Conservation (phyloP, 2,113 vertebrate genomes). For the Petaurus breviceps region DNA sequence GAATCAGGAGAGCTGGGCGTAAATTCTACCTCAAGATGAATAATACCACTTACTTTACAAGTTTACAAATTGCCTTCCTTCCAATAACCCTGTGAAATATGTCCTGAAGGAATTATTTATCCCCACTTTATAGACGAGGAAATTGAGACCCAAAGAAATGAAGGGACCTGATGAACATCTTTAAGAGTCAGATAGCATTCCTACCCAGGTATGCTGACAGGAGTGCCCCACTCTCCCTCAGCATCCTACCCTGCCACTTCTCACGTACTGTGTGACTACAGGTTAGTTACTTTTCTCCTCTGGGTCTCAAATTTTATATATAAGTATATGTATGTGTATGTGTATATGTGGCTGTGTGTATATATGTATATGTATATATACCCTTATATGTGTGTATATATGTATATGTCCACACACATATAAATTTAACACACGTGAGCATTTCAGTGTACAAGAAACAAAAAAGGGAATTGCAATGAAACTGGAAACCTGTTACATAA, state of each 20-base stretch:
- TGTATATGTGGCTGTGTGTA: no score
- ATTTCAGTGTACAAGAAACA: background rate
- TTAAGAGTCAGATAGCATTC: background rate
- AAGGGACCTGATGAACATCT: background rate
- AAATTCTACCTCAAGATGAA: background rate
- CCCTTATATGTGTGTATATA: no score
- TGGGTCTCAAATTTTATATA: background rate
- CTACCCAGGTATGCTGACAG: background rate
- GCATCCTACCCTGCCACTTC: background rate
- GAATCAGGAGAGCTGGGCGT: background rate
- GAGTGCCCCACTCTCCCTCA: background rate
- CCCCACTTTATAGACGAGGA: background rate
- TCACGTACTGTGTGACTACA: background rate
- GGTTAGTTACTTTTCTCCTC: background rate
- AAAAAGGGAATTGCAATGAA: background rate
- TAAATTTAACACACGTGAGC: background rate
- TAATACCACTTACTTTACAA: background rate
- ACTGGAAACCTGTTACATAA: background rate
- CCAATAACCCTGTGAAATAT: background rate
- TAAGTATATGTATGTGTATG: no score
- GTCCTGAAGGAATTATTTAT: background rate
- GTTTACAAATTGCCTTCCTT: background rate
- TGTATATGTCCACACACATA: no score
- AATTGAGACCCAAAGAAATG: background rate
- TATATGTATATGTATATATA: no score